Evolutionary conservation across 2,113 vertebrate species (phyloP), one percentile per base, ranked within the genome.

Genomic region (Paedocypris sp.): DNA sequence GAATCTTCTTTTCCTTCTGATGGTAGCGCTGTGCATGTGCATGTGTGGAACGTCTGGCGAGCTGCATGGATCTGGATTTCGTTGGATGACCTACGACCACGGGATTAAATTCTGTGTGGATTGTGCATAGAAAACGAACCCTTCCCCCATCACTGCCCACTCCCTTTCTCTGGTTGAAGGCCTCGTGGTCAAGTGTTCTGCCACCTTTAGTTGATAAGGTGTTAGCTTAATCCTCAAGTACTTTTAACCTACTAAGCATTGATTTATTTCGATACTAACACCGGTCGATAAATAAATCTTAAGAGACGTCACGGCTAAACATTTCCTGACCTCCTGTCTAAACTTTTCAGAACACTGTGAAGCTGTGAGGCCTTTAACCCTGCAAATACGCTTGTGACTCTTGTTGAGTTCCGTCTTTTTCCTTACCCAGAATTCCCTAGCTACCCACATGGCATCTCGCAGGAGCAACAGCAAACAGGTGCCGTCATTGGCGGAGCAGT

Each of bases 381-480:
- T n/a, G n/a, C n/a, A n/a, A n/a, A 28, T 39, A 2, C 29, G 28
- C 20, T 41, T 26, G 5, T 61, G 25, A 74, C 77, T 78, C 77
- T 64, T 77, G 67, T 73, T 66, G 78, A 77, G 64, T 75, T 82
- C 82, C 85, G 66, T 87, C 81, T 87, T 80, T 90, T 80, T 87
- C 86, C 68, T 85, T 83, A 79, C 85, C 87, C 88, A 91, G 89
- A 92, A 73, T 88, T 88, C 77, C 88, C 87, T 86, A 85, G 83
- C 78, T 86, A 81, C 75, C 84, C 84, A 36, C 79, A 77, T 12
- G 82, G 73, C 80, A 78, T 79, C 69, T 78, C 79, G 20, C 35
- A 26, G 47, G 60, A 66, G 75, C 82, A 12, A 80, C 73, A 69
- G 74, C 83, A 70, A 79, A 76, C 29, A 68, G 73, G 75, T 1